These are phyloP conservation scores for Drosophila grimshawi DNA, from an alignment of 1,140 invertebrate species.

Conservation along the genomic window DNA sequence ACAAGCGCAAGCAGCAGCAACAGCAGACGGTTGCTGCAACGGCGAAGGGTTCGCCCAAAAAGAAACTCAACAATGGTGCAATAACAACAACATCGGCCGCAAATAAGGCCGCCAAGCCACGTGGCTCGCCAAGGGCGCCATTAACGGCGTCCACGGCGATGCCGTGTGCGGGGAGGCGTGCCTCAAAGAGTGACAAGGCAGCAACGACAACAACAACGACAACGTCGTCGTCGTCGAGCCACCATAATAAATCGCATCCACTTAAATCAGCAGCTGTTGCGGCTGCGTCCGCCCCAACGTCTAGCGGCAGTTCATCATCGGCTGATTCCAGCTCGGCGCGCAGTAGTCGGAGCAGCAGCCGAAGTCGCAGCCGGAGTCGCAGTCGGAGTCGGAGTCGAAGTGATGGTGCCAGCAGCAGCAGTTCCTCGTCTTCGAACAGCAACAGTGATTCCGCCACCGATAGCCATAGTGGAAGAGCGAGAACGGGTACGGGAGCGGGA, in stretches of 20 bases:
- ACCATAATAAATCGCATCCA: slow-evolving; percentile 48
- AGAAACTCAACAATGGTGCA: slow-evolving; percentile 79
- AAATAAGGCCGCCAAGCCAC: slow-evolving; percentile 49
- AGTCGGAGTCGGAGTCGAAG: slow-evolving; percentile 6
- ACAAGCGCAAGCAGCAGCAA: slow-evolving; percentile 70
- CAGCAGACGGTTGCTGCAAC: slow-evolving; percentile 24
- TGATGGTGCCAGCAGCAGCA: slow-evolving; percentile 19
- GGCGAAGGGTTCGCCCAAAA: slow-evolving; percentile 65
- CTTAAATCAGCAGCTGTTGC: slow-evolving; percentile 27
- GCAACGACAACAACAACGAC: no score
- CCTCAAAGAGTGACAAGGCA: slow-evolving; percentile 67
- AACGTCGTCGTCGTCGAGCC: slow-evolving; percentile 68
- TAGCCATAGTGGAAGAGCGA: slow-evolving; percentile 37
- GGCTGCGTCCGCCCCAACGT: slow-evolving; percentile 69
- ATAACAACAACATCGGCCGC: slow-evolving; percentile 55
- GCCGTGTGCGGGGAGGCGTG: slow-evolving; percentile 74
- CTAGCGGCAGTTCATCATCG: slow-evolving; percentile 77
- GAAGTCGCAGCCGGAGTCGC: neutral
- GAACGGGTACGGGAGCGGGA: slow-evolving; percentile 19
- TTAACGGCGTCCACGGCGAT: slow-evolving; percentile 53
- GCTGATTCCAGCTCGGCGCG: slow-evolving; percentile 76
- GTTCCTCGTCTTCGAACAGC: slow-evolving; percentile 35
- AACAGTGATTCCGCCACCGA: slow-evolving; percentile 68
- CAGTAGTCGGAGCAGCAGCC: slow-evolving; percentile 36
- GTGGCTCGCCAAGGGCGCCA: slow-evolving; percentile 40